Conservation (phyloP, 2,797 vertebrate species). For the Trichosurus vulpecula region DNA sequence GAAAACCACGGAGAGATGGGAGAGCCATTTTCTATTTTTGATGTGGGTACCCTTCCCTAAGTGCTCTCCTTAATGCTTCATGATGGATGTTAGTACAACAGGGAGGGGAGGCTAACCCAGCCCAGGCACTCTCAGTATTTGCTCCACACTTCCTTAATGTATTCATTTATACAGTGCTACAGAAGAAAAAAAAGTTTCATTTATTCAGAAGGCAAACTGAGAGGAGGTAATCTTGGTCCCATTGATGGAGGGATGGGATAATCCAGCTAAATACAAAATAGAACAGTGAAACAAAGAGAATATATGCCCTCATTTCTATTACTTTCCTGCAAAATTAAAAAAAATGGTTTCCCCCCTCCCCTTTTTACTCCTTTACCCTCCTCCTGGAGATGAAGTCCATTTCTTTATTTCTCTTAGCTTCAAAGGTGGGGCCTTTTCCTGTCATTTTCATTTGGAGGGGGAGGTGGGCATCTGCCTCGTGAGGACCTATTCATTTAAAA, state of each 20-base stretch:
- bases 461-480: background rate
- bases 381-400: background rate
- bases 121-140: conserved; percentile 64
- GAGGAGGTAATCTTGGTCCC: background rate
- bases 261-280: conserved; percentile 16
- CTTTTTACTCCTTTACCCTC: background rate
- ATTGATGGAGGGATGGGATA: background rate
- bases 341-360: background rate
- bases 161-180: conserved; percentile 78
- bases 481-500: background rate
- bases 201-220: conserved; percentile 38
- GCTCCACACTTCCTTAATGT: conserved; percentile 50
- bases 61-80: conserved; percentile 72
- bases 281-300: background rate
- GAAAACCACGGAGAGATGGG: conserved; percentile 13
- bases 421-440: background rate
- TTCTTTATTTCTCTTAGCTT: background rate
- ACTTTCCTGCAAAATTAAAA: background rate
- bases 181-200: background rate
- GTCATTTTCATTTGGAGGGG: no score
- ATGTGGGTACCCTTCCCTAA: conserved; percentile 59
- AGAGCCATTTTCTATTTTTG: conserved; percentile 25
- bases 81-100: conserved; percentile 63
- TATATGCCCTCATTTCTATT: background rate
- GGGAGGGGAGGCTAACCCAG: conserved; percentile 72